Percentiles rank a stretch among this genome's conserved stretches.
Evolutionary conservation across 2,888 invertebrate genomes (phyloP).

Genomic region (Mythimna ferrago): DNA sequence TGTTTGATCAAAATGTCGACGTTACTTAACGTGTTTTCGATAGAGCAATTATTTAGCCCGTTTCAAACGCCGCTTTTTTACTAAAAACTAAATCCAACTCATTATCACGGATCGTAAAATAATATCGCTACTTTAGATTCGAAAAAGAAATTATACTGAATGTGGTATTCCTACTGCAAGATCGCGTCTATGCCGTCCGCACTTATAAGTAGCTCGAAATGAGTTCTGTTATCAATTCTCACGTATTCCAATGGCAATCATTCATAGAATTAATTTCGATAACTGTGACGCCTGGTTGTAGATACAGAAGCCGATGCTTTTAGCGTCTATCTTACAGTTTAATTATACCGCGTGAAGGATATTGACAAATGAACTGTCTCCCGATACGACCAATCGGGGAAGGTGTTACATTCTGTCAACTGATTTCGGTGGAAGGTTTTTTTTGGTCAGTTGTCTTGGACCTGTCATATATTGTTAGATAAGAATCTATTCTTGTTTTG

Average conservation of each 20-base stretch:
- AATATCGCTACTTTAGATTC: constrained; percentile 73
- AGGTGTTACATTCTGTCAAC: constrained; percentile 75
- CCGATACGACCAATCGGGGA: constrained; percentile 74
- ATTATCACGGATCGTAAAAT: constrained; percentile 74
- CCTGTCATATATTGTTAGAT: constrained; percentile 77
- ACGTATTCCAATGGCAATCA: constrained; percentile 80
- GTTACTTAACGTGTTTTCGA: constrained; percentile 79
- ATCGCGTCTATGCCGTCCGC: constrained; percentile 50
- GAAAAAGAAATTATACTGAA: constrained; percentile 53
- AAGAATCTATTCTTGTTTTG: constrained; percentile 71
- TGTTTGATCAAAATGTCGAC: constrained; percentile 82
- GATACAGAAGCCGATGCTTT: constrained; percentile 88
- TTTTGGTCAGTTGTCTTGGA: constrained; percentile 67
- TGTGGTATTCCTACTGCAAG: constrained; percentile 55
- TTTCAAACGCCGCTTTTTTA: constrained; percentile 75
- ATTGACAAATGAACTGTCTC: constrained; percentile 82
- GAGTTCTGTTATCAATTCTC: constrained; percentile 74
- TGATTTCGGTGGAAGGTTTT: constrained; percentile 67
- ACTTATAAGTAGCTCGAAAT: constrained; percentile 68
- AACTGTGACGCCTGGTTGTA: constrained; percentile 82
- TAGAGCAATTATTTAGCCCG: constrained; percentile 76
- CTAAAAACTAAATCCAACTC: constrained; percentile 62
- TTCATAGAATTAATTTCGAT: constrained; percentile 88
- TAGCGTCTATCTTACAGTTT: constrained; percentile 82
- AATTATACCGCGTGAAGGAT: constrained; percentile 76